Evolutionary conservation across 2,113 vertebrate genomes (phyloP), one percentile per base, ranked within the genome.

Genomic region (Harpagus bidentatus): DNA sequence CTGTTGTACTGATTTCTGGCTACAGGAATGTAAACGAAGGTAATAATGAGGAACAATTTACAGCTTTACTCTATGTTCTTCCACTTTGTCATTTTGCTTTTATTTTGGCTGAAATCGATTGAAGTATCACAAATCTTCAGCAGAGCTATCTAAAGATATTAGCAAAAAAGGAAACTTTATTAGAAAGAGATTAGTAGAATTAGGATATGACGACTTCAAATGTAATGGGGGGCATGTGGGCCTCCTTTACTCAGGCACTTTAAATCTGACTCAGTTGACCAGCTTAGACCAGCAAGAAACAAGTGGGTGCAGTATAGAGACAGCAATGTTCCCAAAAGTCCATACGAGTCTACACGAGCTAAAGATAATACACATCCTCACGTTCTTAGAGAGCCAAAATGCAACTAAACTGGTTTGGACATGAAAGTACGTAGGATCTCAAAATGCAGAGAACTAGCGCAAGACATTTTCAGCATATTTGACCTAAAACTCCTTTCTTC

Each of bases 201-300:
- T 28, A 58, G 34, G 10, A 59, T 36, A 63, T 13, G 18, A 82
- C 13, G 17, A 65, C 29, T 89, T 63, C 26, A 71, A 83, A 71
- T 11, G 20, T 52, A 78, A 32, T 3, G 9, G 12, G 23, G 36
- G 23, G 6, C 26, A 62, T 0, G 0, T 17, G 9, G 34, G 10
- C 8, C 32, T 87, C 36, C 76, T 70, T 80, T 74, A 38, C 18
- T 63, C 26, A 70, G 32, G 25, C 10, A 48, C 38, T 66, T 85
- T 48, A 67, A 42, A 82, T 23, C 15, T 48, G 28, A 52, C 50
- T 52, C 25, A 26, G 8, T 52, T 26, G 25, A 90, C 29, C 22
- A 77, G n/a, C 42, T 86, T 38, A 45, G 34, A 86, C 11, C 32
- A 91, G 47, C 12, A 91, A 82, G 73, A 82, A 72, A 62, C 22